Evolutionary conservation across 2,113 vertebrate species (phyloP).

Genomic region (Euleptes europaea): DNA sequence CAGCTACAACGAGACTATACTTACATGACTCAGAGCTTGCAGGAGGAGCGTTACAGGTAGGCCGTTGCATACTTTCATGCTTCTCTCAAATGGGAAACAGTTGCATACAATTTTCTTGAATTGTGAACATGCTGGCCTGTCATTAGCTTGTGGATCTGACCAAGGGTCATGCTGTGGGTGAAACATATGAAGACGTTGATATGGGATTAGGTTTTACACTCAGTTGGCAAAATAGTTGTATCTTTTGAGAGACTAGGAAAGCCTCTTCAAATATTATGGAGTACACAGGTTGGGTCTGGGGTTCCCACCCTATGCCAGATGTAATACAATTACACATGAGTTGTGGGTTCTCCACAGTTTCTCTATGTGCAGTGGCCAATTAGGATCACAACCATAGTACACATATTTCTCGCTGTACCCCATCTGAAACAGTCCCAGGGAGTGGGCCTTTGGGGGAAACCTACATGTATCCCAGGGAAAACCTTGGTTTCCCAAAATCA

Average conservation of each 20-base stretch:
- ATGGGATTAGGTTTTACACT: background rate
- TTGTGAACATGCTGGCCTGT: background rate
- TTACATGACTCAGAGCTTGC: constrained; percentile 97
- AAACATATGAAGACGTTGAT: background rate
- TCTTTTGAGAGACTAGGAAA: background rate
- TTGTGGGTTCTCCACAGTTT: no score
- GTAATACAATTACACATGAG: no score
- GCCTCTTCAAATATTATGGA: no score
- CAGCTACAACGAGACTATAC: constrained; percentile 95
- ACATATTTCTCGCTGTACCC: no score
- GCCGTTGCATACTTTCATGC: background rate
- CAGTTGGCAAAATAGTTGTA: background rate
- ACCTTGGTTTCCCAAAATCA: no score
- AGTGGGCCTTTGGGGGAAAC: no score
- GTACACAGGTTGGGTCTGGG: no score
- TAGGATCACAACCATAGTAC: no score
- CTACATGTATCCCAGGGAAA: no score
- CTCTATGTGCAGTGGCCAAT: no score
- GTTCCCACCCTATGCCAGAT: no score
- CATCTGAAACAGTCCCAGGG: no score
- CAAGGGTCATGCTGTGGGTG: background rate
- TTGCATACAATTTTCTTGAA: background rate
- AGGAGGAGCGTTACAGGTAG: constrained; percentile 94
- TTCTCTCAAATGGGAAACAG: background rate
- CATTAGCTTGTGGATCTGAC: background rate